Evolutionary conservation across 2,797 vertebrate species (phyloP).

Genomic region (Miichthys miiuy): DNA sequence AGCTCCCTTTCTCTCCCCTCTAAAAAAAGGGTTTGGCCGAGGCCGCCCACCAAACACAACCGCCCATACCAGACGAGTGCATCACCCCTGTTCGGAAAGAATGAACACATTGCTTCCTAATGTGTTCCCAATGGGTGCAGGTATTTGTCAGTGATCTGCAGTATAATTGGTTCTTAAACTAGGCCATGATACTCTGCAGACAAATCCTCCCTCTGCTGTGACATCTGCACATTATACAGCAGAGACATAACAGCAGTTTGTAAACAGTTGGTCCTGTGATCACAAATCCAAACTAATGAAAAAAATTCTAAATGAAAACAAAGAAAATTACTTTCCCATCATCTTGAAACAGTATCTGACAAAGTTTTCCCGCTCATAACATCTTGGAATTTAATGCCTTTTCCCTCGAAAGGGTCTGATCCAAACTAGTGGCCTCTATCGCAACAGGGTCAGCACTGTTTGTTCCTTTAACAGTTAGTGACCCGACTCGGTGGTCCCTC

Average conservation of each 20-base stretch:
- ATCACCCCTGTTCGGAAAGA: constrained; percentile 83
- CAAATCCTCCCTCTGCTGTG: constrained; percentile 16
- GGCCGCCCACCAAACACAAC: constrained; percentile 73
- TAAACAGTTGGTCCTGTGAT: constrained; percentile 50
- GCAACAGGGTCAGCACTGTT: constrained; percentile 54
- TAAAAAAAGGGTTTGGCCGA: constrained; percentile 58
- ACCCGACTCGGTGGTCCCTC: constrained; percentile 69
- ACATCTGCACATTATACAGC: constrained; percentile 59
- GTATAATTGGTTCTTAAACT: constrained; percentile 64
- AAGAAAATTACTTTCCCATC: constrained; percentile 42
- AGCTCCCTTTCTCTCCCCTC: constrained; percentile 52
- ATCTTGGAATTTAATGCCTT: constrained; percentile 33
- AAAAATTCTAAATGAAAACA: constrained; percentile 43
- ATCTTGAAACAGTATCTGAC: constrained; percentile 38
- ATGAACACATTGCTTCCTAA: constrained; percentile 83
- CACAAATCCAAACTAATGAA: constrained; percentile 27
- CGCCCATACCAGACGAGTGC: constrained; percentile 82
- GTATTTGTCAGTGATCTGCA: constrained; percentile 77
- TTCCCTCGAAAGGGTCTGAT: constrained; percentile 17
- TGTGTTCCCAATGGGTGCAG: constrained; percentile 83
- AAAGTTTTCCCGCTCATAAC: constrained; percentile 27
- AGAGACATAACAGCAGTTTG: constrained; percentile 53
- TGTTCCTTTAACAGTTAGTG: constrained; percentile 61
- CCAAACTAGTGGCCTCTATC: constrained; percentile 57
- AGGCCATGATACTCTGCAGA: constrained; percentile 61